These are phyloP conservation scores for Ostrea edulis DNA, from an alignment of 1,140 invertebrate species.

Conservation along the genomic window DNA sequence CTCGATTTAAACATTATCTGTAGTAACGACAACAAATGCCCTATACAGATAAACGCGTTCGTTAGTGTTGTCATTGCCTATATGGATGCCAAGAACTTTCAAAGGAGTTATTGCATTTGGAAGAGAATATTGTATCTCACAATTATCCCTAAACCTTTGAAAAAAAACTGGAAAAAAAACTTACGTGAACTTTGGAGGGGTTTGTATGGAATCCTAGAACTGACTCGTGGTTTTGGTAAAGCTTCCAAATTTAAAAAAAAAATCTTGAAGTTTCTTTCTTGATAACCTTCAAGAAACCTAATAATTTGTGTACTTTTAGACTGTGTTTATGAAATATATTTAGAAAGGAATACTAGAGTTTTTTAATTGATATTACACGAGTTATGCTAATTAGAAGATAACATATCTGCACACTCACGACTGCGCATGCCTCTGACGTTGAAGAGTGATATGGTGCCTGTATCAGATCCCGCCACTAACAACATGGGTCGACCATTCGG, in stretches of 20 bases:
- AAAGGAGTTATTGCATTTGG: no score
- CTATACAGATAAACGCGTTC: no score
- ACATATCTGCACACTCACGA: background rate
- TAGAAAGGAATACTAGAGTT: no score
- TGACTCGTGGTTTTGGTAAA: slow-evolving; percentile 31
- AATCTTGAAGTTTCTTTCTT: slow-evolving; percentile 22
- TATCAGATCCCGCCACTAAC: background rate
- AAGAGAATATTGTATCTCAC: no score
- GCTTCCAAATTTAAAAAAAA: slow-evolving; percentile 23
- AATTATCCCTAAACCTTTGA: no score
- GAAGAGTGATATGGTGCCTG: slow-evolving; percentile 12
- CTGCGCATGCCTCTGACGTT: background rate
- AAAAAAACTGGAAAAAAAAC: background rate
- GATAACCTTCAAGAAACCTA: background rate
- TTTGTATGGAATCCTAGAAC: slow-evolving; percentile 14
- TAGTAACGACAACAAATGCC: no score
- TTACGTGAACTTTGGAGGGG: slow-evolving; percentile 4
- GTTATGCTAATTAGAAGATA: background rate
- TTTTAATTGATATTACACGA: background rate
- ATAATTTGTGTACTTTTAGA: background rate
- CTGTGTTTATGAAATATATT: no score
- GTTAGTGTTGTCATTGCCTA: no score
- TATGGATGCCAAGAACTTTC: no score
- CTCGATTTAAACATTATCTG: no score
- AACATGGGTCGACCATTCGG: slow-evolving; percentile 17